phyloP scores from a whole-genome alignment of 2,888 invertebrate species.

The Brachyopa scutellaris region DNA sequence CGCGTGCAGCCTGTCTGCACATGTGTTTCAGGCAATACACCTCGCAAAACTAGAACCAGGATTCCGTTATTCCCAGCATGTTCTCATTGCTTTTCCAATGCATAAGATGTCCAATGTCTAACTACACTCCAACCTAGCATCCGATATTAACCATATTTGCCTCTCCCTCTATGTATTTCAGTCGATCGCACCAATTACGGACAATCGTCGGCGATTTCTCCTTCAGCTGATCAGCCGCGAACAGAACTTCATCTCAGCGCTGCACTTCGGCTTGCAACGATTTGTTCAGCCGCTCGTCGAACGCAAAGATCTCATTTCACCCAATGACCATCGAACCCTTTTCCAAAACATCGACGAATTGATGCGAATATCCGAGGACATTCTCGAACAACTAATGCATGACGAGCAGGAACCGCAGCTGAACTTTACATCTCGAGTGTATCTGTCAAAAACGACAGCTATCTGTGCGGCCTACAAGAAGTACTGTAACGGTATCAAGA shows the following conservation, averaged over 20 bases:
- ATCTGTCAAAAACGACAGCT: constrained; percentile 88
- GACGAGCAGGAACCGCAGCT: constrained; percentile 88
- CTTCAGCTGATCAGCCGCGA: constrained; percentile 89
- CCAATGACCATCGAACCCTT: constrained; percentile 89
- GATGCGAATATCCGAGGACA: constrained; percentile 89
- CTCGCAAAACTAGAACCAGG: too few species aligned
- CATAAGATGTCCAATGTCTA: too few species aligned
- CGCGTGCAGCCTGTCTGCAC: too few species aligned
- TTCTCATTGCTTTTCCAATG: too few species aligned
- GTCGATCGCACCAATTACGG: constrained; percentile 81
- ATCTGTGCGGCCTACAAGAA: constrained; percentile 90
- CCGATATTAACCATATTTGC: too few species aligned
- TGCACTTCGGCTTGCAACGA: constrained; percentile 90
- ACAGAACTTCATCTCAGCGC: constrained; percentile 89
- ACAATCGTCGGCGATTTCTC: constrained; percentile 87
- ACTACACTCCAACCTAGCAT: too few species aligned
- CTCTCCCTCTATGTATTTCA: too few species aligned
- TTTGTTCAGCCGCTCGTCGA: constrained; percentile 90
- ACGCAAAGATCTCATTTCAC: constrained; percentile 88
- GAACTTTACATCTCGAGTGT: constrained; percentile 87
- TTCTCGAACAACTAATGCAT: constrained; percentile 88
- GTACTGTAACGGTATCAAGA: constrained; percentile 92
- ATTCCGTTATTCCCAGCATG: too few species aligned
- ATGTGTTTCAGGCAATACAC: too few species aligned
- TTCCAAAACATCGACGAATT: constrained; percentile 94